phyloP scores from a whole-genome alignment of 2,113 vertebrate species.

The Cephalopholis sonnerati region DNA sequence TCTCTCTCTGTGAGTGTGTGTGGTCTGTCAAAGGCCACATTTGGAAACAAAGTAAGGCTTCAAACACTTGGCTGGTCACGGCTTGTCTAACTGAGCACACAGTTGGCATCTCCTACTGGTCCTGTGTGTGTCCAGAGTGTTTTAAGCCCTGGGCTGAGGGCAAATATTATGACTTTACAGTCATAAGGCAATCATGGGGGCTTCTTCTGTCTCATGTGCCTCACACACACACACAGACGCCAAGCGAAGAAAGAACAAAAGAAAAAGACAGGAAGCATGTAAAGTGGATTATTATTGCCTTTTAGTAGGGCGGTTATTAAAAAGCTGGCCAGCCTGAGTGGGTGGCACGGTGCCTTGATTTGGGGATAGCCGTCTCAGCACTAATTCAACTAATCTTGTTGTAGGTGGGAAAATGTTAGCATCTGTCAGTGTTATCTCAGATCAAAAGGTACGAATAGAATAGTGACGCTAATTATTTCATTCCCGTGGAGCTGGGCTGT shows the following conservation, averaged over 20 bases:
- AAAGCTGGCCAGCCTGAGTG: neutral
- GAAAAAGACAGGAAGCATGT: conserved; percentile 1
- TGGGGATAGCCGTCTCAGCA: conserved; percentile 21
- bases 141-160: neutral
- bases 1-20: neutral
- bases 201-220: neutral
- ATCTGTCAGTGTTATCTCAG: conserved; percentile 53
- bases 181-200: conserved; percentile 32
- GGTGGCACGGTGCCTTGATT: conserved; percentile 7
- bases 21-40: neutral
- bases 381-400: conserved; percentile 50
- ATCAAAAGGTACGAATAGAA: conserved; percentile 59
- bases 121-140: neutral
- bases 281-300: conserved; percentile 38
- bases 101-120: neutral
- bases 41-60: neutral
- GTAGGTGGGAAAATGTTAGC: conserved; percentile 52
- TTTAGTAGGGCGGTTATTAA: conserved; percentile 33
- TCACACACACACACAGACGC: neutral
- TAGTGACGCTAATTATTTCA: conserved; percentile 67
- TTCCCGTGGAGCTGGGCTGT: conserved; percentile 51
- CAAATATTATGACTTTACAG: conserved; percentile 17
- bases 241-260: conserved; percentile 38
- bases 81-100: neutral
- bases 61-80: neutral